phyloP scores from a whole-genome alignment of 2,113 vertebrate genomes.

The Lasiurus cinereus region DNA sequence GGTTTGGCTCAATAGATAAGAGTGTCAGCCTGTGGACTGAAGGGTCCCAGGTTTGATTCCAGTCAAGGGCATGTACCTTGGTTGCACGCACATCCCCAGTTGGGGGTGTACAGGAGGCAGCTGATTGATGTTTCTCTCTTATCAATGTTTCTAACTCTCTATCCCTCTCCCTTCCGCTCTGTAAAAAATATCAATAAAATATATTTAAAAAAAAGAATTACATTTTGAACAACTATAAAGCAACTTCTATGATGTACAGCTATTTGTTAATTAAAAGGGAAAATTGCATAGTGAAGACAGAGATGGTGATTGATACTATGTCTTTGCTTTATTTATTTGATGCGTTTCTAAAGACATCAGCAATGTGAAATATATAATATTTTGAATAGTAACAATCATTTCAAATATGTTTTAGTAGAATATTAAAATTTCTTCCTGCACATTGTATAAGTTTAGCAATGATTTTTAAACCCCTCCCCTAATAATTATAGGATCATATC shows the following conservation, averaged over 20 bases:
- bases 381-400: not conserved
- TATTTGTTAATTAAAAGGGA: not conserved
- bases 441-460: not conserved
- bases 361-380: not conserved
- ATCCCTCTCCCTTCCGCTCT: no score
- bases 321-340: conserved; percentile 45
- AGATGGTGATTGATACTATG: not conserved
- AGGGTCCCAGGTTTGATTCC: no score
- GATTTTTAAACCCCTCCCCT: not conserved
- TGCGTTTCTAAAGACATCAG: not conserved
- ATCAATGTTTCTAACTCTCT: no score
- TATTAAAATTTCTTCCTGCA: not conserved
- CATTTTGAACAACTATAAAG: not conserved
- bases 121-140: no score
- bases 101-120: no score
- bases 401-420: not conserved
- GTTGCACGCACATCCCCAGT: no score
- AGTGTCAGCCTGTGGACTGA: no score
- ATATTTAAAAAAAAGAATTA: not conserved
- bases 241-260: not conserved
- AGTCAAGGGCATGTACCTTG: no score
- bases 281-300: conserved; percentile 1
- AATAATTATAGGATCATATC: not conserved
- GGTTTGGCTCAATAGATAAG: no score
- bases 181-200: no score